A percentile compares a stretch with the other conserved stretches of the same genome.
Evolutionary conservation across 2,797 vertebrate genomes (phyloP).

Genomic region (Rhinatrema bivittatum): DNA sequence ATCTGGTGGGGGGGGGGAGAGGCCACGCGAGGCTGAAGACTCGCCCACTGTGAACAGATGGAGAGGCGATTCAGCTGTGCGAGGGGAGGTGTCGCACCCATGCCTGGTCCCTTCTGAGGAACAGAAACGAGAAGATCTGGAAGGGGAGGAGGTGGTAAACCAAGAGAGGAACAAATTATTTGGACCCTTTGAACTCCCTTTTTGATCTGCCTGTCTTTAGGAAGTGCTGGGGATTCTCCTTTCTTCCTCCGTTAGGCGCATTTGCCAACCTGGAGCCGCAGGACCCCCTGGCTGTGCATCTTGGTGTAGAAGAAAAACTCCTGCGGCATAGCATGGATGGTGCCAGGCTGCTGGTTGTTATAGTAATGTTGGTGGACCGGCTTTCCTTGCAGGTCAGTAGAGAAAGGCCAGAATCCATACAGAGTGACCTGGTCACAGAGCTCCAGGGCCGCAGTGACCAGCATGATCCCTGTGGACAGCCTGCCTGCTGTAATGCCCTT

Average conservation of each 20-base stretch:
- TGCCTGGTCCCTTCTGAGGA: too few relatives aligned
- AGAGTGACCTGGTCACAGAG: conserved; percentile 26
- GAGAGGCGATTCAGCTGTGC: too few relatives aligned
- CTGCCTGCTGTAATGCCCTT: background rate
- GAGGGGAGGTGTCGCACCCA: too few relatives aligned
- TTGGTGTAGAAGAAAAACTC: conserved; percentile 22
- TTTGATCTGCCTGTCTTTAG: too few relatives aligned
- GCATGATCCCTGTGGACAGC: conserved; percentile 26
- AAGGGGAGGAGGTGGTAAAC: too few relatives aligned
- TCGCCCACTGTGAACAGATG: too few relatives aligned
- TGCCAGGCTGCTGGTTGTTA: background rate
- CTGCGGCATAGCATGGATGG: conserved; percentile 10
- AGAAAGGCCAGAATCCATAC: conserved; percentile 42
- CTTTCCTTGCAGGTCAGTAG: background rate
- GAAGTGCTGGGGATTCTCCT: too few relatives aligned
- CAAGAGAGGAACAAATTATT: too few relatives aligned
- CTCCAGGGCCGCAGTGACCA: conserved; percentile 25
- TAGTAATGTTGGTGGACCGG: conserved; percentile 27
- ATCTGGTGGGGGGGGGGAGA: too few relatives aligned
- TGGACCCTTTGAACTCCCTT: too few relatives aligned
- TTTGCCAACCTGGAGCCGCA: conserved; percentile 13
- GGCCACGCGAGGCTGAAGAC: too few relatives aligned
- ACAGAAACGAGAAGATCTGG: too few relatives aligned
- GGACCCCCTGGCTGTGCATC: conserved; percentile 26
- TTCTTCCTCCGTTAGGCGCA: conserved; percentile 11